Evolutionary conservation across 2,888 invertebrate species (phyloP), one percentile per base, ranked within the genome.

Genomic region (Tortrix viridana): DNA sequence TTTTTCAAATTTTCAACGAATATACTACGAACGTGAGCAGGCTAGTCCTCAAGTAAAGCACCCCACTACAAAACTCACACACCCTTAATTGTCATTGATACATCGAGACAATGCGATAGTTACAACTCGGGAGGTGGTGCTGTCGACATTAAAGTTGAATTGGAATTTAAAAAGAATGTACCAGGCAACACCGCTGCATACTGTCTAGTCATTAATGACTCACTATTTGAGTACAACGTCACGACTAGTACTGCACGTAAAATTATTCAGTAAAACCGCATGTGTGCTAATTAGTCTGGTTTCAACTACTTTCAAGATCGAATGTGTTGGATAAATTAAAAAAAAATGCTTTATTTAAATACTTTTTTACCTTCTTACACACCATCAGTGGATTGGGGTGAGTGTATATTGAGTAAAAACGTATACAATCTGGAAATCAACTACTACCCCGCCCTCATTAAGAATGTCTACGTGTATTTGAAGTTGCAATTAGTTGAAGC

Each of bases 131-230:
- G 64, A 37, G 53, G 26, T 26, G 26, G 26, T 3, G 9, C 64
- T 1, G 23, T 64, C 14, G 64, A 64, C 23, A 59, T 65, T n/a
- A 48, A 50, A 43, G 43, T 65, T 16, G 65, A 65, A 46, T 47
- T 65, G 26, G 65, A 65, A 18, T 58, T 53, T 44, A 58, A 47
- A 18, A 16, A 58, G 18, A 58, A 59, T 26, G 22, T 54, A 14
- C 48, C 63, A 3, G n/a, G 14, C 19, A 48, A 47, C 20, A 63
- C 57, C 12, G 20, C 57, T 4, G 62, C 62, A 41, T 57, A 63
- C 22, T 63, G 57, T 48, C 41, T 63, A 1, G 53, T 63, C 19
- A 63, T 63, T 16, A 63, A 57, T 16, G 62, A 63, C 14, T 38
- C 57, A n/a, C 12, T 61, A 14, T 54, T 61, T 19, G 55, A 61